Evolutionary conservation across 2,113 vertebrate genomes (phyloP), one percentile per base, ranked within the genome.

Genomic region (Catagonus wagneri): DNA sequence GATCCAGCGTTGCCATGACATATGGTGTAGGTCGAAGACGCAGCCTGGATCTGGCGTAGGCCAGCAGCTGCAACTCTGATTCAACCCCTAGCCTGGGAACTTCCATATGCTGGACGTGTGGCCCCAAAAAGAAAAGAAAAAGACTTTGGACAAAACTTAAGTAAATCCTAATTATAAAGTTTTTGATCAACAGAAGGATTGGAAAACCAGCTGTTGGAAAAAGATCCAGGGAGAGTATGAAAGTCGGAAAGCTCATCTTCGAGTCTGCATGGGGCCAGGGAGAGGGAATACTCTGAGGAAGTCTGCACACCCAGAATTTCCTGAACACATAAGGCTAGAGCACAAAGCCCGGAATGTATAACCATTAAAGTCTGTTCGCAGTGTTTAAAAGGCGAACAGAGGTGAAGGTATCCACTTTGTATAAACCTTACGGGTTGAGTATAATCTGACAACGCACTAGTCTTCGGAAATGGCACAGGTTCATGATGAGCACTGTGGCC

Each of bases 91-190:
- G 44, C 44, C 44, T 44, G 44, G 44, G 44, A 44, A 44, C 44
- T 44, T 44, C 44, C 44, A 44, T 44, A 44, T 44, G 44, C 44
- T 44, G 44, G 44, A 44, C 44, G 44, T 44, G 44, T 44, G 44
- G 44, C 44, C 44, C 44, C 8, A 44, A 44, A 44, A 66, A 94
- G 25, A 81, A 92, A 83, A n/a, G 32, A 6, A 34, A 71, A 94
- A 81, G n/a, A 83, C 3, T 80, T 63, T 23, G n/a, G 20, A 63
- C 17, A 94, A 74, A 94, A 91, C 36, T 78, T 66, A 94, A 84
- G 17, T 22, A 83, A 39, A 58, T 71, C 22, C 54, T 32, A 72
- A 92, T 16, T 32, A 89, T 54, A 60, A 91, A 85, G 27, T 92
- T 90, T 92, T 58, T 39, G 25, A 75, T 78, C 16, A 54, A 54